Evolutionary conservation across 2,113 vertebrate genomes (phyloP).

Genomic region (Megatriorchis doriae): DNA sequence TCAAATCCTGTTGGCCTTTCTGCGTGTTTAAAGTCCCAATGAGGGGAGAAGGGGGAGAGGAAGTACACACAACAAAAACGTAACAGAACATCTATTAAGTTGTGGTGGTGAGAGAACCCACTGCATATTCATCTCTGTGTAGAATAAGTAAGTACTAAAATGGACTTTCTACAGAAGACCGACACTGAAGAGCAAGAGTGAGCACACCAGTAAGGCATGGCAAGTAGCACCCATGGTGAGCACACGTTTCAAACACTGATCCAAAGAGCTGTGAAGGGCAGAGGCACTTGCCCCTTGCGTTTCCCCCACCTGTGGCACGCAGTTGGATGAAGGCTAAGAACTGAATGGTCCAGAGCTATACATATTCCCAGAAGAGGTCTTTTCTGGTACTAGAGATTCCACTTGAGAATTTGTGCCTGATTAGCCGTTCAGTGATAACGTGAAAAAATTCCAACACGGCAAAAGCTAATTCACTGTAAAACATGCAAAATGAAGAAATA

Average conservation of each 20-base stretch:
- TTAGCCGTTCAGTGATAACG: neutral
- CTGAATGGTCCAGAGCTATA: neutral
- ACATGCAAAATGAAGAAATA: neutral
- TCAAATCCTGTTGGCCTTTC: neutral
- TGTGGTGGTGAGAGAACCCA: neutral
- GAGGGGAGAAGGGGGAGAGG: rapidly evolving
- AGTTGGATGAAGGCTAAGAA: neutral
- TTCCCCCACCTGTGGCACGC: neutral
- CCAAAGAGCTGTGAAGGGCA: neutral
- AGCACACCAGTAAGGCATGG: neutral
- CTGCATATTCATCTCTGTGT: neutral
- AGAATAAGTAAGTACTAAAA: neutral
- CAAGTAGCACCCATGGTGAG: neutral
- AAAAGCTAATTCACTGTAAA: neutral
- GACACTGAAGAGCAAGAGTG: neutral
- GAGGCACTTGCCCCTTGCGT: neutral
- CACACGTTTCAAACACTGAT: neutral
- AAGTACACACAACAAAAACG: neutral
- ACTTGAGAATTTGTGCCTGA: neutral
- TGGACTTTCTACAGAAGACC: neutral
- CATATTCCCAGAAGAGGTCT: neutral
- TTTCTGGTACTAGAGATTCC: neutral
- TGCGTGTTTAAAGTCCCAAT: neutral
- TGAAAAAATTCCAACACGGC: neutral
- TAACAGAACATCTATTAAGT: neutral